Conservation (phyloP, 2,888 invertebrate genomes). For the Volucella inflata region DNA sequence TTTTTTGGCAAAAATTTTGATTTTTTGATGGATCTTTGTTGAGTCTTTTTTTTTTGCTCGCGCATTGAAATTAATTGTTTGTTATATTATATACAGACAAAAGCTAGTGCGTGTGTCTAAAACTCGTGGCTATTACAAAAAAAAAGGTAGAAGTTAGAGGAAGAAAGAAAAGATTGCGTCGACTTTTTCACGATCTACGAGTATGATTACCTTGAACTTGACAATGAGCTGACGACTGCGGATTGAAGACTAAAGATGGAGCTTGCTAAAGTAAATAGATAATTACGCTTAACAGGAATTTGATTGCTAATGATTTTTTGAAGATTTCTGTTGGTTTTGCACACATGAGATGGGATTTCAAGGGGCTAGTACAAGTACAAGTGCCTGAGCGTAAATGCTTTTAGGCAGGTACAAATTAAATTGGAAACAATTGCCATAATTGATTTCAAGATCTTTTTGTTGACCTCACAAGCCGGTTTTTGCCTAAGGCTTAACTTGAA, state of each 20-base stretch:
- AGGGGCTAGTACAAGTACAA: background rate
- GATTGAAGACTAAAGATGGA: slow-evolving; percentile 48
- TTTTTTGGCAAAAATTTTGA: slow-evolving; percentile 22
- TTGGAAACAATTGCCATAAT: slow-evolving; percentile 38
- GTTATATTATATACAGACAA: slow-evolving; percentile 1
- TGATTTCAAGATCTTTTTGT: slow-evolving; percentile 22
- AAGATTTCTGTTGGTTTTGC: slow-evolving; percentile 17
- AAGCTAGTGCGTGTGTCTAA: slow-evolving; percentile 5
- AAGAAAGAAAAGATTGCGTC: slow-evolving; percentile 24
- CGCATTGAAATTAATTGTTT: slow-evolving; percentile 49
- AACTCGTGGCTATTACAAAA: slow-evolving; percentile 49
- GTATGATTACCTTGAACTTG: slow-evolving; percentile 72
- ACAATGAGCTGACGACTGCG: slow-evolving; percentile 57
- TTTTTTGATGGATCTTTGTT: background rate
- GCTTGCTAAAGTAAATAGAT: slow-evolving; percentile 23
- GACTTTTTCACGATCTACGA: slow-evolving; percentile 63
- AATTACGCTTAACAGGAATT: slow-evolving; percentile 48
- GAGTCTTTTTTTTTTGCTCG: background rate
- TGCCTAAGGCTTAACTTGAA: no score
- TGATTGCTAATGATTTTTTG: slow-evolving; percentile 33
- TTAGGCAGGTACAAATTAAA: slow-evolving; percentile 18
- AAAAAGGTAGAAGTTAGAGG: slow-evolving; percentile 12
- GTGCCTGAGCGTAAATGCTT: slow-evolving; percentile 13
- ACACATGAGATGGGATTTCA: background rate
- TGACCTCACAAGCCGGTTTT: background rate